Evolutionary conservation across 2,888 invertebrate genomes (phyloP).

Genomic region (Lasioglossum zephyrum): DNA sequence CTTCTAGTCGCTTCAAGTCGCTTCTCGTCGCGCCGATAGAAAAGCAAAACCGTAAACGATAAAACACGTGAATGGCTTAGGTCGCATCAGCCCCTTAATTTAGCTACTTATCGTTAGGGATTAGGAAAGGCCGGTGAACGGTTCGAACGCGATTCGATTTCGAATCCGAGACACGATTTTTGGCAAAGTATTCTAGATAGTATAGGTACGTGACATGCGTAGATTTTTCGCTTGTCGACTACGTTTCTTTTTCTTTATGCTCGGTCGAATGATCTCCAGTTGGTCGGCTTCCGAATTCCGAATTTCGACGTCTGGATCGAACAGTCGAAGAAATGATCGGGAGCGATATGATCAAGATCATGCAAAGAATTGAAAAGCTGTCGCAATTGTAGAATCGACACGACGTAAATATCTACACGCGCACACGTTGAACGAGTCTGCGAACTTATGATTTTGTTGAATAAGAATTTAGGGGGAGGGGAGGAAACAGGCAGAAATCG

Average conservation of each 20-base stretch:
- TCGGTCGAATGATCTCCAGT: not conserved
- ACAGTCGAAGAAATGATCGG: not conserved
- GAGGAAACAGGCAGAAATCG: not conserved
- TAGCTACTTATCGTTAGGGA: not conserved
- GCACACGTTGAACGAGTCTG: not conserved
- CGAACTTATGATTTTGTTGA: not conserved
- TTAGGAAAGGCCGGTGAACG: not conserved
- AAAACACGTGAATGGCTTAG: constrained; percentile 1
- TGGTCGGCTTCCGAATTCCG: not conserved
- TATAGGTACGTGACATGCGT: not conserved
- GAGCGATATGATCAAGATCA: not conserved
- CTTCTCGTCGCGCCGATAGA: not conserved
- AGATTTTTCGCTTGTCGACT: not conserved
- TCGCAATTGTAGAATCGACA: not conserved
- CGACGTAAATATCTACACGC: not conserved
- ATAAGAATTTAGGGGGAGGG: too few species aligned
- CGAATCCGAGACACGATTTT: not conserved
- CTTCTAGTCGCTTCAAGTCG: not conserved
- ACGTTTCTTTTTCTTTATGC: not conserved
- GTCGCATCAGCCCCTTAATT: not conserved
- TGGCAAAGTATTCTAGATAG: not conserved
- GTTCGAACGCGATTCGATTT: not conserved
- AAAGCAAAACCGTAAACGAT: not conserved
- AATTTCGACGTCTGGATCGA: not conserved
- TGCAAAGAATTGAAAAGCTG: not conserved